A percentile compares a stretch with the other conserved stretches of the same genome.
phyloP scores from a whole-genome alignment of 2,797 vertebrate species.

The Syndactyla subalaris region DNA sequence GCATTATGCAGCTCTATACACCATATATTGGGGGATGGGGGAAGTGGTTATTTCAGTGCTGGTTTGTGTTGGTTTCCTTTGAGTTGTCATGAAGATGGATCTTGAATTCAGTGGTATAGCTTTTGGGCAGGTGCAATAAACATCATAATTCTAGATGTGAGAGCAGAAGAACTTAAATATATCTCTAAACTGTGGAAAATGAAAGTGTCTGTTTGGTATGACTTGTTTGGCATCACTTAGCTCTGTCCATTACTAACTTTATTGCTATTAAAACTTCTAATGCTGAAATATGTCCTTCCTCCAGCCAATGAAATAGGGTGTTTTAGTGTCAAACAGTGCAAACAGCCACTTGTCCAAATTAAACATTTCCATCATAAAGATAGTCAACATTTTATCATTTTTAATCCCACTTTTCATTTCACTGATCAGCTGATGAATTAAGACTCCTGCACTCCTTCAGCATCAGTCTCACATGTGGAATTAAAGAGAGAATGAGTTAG shows the following conservation, averaged over 20 bases:
- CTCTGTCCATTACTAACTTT: neutral
- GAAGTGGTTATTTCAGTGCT: neutral
- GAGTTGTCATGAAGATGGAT: neutral
- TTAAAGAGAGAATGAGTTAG: neutral
- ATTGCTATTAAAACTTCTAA: neutral
- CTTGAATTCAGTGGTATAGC: neutral
- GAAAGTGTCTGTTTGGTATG: neutral
- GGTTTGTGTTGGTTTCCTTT: neutral
- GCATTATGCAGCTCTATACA: no score
- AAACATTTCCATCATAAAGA: neutral
- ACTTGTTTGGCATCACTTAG: neutral
- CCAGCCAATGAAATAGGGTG: neutral
- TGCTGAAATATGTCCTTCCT: neutral
- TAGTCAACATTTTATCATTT: neutral
- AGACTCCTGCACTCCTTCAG: neutral
- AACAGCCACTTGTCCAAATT: neutral
- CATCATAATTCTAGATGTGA: neutral
- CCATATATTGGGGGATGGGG: neutral
- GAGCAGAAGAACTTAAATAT: neutral
- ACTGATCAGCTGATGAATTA: neutral
- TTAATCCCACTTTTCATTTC: neutral
- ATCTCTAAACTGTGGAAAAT: neutral
- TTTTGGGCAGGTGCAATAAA: neutral
- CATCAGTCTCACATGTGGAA: neutral
- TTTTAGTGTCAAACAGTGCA: neutral